These are phyloP conservation scores for Trematocara zebra DNA, from an alignment of 2,113 vertebrate genomes.

Conservation along the genomic window DNA sequence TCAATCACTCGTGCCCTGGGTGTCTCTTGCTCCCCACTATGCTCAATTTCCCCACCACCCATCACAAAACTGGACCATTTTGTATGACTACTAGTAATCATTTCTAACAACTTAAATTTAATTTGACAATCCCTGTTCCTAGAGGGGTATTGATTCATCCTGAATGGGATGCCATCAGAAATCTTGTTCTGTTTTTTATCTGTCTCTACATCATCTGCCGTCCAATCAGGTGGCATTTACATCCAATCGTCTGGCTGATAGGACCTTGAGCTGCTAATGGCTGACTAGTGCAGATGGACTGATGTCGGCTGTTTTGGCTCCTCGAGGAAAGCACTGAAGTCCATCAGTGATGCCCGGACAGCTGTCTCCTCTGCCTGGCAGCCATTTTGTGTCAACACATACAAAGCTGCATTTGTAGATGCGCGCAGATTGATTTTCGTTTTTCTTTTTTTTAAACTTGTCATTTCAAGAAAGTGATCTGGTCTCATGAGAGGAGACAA, in stretches of 20 bases:
- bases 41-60: constrained; percentile 50
- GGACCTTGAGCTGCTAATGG: constrained; percentile 53
- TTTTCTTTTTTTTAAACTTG: neutral
- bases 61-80: constrained; percentile 59
- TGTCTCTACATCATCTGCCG: constrained; percentile 50
- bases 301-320: constrained; percentile 29
- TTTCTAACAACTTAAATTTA: constrained; percentile 73
- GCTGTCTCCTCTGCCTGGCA: constrained; percentile 42
- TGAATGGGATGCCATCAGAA: constrained; percentile 26
- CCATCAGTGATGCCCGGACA: constrained; percentile 30
- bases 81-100: constrained; percentile 65
- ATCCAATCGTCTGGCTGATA: constrained; percentile 32
- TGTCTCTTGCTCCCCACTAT: constrained; percentile 37
- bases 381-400: constrained; percentile 28
- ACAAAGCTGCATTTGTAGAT: constrained; percentile 21
- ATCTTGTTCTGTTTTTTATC: constrained; percentile 59
- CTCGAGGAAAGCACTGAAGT: constrained; percentile 36
- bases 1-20: constrained; percentile 59
- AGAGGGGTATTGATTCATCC: constrained; percentile 67
- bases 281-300: constrained; percentile 51
- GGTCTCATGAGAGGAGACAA: neutral
- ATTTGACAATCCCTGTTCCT: constrained; percentile 68
- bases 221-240: constrained; percentile 60
- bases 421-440: neutral
- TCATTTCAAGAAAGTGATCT: neutral